These are phyloP conservation scores for Pinna nobilis DNA, from an alignment of 1,140 invertebrate species.

Conservation along the genomic window DNA sequence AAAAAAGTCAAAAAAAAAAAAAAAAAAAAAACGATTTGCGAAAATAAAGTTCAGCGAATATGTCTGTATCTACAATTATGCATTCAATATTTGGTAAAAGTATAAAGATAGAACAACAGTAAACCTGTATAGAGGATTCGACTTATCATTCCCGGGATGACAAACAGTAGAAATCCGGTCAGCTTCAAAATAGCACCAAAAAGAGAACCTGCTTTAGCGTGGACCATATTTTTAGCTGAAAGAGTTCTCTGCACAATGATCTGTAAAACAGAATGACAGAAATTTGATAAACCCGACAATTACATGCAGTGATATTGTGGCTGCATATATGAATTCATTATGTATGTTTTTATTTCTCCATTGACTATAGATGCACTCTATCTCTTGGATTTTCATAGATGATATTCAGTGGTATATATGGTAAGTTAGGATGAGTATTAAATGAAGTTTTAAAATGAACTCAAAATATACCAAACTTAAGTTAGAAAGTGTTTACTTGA, in stretches of 20 bases:
- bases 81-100: background rate
- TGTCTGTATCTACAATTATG: background rate
- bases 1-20: constrained; percentile 7
- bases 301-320: background rate
- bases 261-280: constrained; percentile 54
- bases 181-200: constrained; percentile 77
- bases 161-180: constrained; percentile 76
- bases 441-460: background rate
- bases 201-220: constrained; percentile 77
- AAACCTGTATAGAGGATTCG: constrained; percentile 74
- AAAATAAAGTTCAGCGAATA: background rate
- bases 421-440: background rate
- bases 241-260: constrained; percentile 78
- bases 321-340: too few species aligned
- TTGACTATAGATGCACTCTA: too few species aligned
- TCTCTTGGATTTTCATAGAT: background rate
- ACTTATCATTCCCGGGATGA: constrained; percentile 78
- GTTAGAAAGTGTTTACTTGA: constrained; percentile 72
- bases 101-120: background rate
- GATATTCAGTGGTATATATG: background rate
- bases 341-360: too few species aligned
- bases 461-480: background rate
- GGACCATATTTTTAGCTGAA: constrained; percentile 76
- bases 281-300: background rate
- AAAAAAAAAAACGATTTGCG: background rate